Conservation (phyloP, 2,888 invertebrate species). For the Drosophila maculinotata region DNA sequence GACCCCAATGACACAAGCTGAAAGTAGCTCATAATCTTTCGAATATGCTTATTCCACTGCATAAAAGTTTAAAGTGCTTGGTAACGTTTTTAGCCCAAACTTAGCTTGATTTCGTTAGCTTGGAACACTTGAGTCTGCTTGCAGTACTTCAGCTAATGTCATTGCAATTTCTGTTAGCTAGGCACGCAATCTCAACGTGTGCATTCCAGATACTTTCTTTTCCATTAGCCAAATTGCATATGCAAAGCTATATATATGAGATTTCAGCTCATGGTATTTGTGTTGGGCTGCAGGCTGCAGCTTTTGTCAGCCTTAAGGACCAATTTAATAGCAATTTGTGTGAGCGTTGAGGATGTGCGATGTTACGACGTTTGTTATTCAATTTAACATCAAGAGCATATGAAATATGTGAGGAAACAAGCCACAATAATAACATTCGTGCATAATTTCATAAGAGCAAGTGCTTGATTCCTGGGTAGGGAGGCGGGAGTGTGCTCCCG, state of each 20-base stretch:
- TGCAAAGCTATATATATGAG: slow-evolving; percentile 16
- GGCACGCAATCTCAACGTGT: slow-evolving; percentile 10
- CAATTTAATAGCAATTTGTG: slow-evolving; percentile 70
- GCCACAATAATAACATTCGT: slow-evolving; percentile 72
- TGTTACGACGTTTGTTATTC: slow-evolving; percentile 63
- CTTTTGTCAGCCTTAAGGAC: slow-evolving; percentile 51
- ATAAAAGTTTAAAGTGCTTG: too few relatives aligned
- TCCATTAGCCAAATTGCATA: slow-evolving; percentile 41
- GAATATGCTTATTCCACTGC: not conserved
- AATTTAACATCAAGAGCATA: slow-evolving; percentile 65
- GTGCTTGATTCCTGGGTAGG: slow-evolving; percentile 8
- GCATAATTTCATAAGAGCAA: slow-evolving; percentile 71
- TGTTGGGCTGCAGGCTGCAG: slow-evolving; percentile 15
- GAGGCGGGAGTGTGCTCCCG: not conserved
- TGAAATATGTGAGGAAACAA: slow-evolving; percentile 52
- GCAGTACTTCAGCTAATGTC: slow-evolving; percentile 8
- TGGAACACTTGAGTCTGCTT: not conserved
- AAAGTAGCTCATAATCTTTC: not conserved
- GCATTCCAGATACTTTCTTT: slow-evolving; percentile 23
- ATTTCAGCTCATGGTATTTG: slow-evolving; percentile 13
- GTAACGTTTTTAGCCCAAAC: too few relatives aligned
- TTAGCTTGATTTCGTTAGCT: too few relatives aligned
- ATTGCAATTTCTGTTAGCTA: not conserved
- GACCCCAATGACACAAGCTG: slow-evolving; percentile 14
- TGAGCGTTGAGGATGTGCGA: slow-evolving; percentile 23